Base-by-base conservation (phyloP, 2,113 vertebrate species). In the Jacana jacana region DNA sequence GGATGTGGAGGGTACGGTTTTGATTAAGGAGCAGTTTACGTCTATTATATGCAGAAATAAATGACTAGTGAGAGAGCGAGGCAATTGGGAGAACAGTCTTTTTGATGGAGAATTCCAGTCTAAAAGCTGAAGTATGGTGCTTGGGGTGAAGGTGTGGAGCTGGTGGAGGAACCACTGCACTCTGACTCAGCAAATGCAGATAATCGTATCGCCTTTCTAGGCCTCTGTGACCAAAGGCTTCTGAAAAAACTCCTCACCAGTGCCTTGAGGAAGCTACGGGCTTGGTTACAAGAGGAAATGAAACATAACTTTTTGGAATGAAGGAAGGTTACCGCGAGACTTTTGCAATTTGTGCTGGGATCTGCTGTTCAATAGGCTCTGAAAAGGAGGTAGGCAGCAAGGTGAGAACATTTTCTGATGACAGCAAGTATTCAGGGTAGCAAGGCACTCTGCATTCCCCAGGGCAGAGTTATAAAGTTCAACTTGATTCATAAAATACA, bases 1-100 rank as follows among this genome's bases (percentile, higher is more conserved):
- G 73, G 57, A 72, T 37, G 52, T 0, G 0, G 57, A 70, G 33
- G 24, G n/a, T 46, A 69, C 0, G 1, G 31, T 84, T 94, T 81
- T 84, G 61, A 76, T 96, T 92, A 92, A 91, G 77, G 25, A 94
- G n/a, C 31, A 63, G 17, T 71, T 90, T 65, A 70, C 44, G 10
- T 69, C 81, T 40, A 20, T 60, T 69, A 40, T 3, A 0, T 69
- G 42, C 30, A 75, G 82, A 39, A 90, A 52, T 71, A 91, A 63
- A 71, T 48, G 30, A 78, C 51, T 37, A 30, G 2, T 17, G 23
- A 35, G 57, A 65, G 63, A 68, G 18, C 7, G n/a, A 11, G 37
- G 10, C 48, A 76, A 42, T 39, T 28, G 39, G 5, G 23, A 46
- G 60, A 88, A 28, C 18, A 39, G 24, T 28, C 25, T 79, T 88